Evolutionary conservation across 2,888 invertebrate species (phyloP).

Genomic region (Romanomermis culicivorax): DNA sequence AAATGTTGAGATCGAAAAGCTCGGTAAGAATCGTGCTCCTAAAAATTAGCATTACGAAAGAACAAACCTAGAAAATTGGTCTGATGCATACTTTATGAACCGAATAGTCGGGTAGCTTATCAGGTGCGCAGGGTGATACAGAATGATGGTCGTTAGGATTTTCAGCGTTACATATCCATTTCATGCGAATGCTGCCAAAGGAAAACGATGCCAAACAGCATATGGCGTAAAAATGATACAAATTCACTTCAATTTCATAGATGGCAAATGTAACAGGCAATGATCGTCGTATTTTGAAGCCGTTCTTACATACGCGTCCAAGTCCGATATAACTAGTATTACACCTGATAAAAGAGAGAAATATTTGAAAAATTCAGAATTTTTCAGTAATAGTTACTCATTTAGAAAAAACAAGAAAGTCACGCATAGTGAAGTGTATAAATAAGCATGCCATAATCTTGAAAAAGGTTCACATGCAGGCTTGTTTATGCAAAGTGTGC

Average conservation of each 20-base stretch:
- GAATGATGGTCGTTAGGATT: constrained; percentile 88
- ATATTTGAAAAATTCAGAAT: too few species aligned
- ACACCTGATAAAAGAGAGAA: constrained; percentile 35
- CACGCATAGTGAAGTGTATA: too few species aligned
- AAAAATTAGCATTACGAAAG: constrained; percentile 9
- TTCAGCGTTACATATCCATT: constrained; percentile 63
- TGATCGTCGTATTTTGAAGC: constrained; percentile 98
- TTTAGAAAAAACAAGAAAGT: too few species aligned
- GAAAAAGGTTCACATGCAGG: too few species aligned
- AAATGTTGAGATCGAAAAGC: constrained; percentile 73
- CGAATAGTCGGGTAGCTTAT: constrained; percentile 83
- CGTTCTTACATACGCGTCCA: constrained; percentile 81
- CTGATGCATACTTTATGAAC: constrained; percentile 54
- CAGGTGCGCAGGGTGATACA: constrained; percentile 82
- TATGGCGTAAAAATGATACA: background rate
- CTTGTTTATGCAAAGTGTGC: too few species aligned
- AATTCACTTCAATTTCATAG: constrained; percentile 47
- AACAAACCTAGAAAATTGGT: background rate
- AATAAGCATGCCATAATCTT: too few species aligned
- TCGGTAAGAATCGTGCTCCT: constrained; percentile 77
- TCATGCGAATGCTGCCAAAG: constrained; percentile 43
- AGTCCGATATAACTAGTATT: constrained; percentile 69
- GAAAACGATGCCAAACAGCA: too few species aligned
- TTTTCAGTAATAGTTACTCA: too few species aligned
- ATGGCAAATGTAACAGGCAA: constrained; percentile 68